Percentiles rank a stretch among this genome's conserved stretches.
Evolutionary conservation across 2,113 vertebrate genomes (phyloP).

Genomic region (Erpornis zantholeuca): DNA sequence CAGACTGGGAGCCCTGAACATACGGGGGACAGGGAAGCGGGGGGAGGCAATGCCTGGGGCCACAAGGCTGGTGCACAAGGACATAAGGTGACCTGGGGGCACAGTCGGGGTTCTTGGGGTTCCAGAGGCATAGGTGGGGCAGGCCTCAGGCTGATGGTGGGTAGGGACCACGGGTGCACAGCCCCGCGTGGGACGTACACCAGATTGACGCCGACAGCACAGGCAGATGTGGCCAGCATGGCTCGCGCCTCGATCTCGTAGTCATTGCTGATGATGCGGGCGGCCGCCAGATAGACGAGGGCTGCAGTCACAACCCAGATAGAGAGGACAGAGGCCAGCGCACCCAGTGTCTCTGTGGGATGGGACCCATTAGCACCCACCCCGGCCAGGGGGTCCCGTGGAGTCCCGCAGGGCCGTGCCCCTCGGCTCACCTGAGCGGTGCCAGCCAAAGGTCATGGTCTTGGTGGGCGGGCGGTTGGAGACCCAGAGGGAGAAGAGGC

Average conservation of each 20-base stretch:
- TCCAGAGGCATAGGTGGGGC: accelerated
- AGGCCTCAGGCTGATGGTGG: neutral
- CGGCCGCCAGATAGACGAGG: constrained; percentile 89
- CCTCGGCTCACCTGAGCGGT: constrained; percentile 83
- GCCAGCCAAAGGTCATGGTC: constrained; percentile 94
- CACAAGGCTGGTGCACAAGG: neutral
- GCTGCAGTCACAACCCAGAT: constrained; percentile 93
- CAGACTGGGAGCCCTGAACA: accelerated
- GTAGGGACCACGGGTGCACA: accelerated
- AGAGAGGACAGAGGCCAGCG: constrained; percentile 88
- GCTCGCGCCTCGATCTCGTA: constrained; percentile 91
- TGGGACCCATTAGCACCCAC: neutral
- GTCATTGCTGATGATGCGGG: constrained; percentile 88
- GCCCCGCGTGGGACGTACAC: constrained; percentile 73
- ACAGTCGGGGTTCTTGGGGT: neutral
- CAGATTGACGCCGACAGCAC: constrained; percentile 89
- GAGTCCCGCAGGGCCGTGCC: accelerated
- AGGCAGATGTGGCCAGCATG: constrained; percentile 90
- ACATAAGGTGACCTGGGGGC: neutral
- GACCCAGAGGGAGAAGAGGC: constrained; percentile 96
- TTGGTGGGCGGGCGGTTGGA: constrained; percentile 87
- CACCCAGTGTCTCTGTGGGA: constrained; percentile 88
- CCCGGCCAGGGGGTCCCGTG: accelerated
- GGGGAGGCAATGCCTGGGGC: accelerated
- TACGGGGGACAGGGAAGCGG: neutral